Evolutionary conservation across 1,140 invertebrate species (phyloP), one percentile per base, ranked within the genome.

Genomic region (Eueides isabella): DNA sequence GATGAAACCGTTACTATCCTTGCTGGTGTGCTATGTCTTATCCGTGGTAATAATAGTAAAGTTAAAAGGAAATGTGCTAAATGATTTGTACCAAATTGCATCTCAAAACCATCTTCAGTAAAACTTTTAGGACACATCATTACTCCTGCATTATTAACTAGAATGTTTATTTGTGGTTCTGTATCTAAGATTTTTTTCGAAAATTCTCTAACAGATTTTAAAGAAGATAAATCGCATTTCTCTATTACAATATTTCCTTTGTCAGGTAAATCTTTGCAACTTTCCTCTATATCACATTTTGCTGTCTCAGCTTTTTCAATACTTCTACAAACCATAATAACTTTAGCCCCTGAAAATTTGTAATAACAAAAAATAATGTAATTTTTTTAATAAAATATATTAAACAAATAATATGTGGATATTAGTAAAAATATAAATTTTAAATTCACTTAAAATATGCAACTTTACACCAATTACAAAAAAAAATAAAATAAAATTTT

Each of bases 41-140:
- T 87, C 23, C 94, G 89, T 14, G 97, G 95, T 33, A 97, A 80
- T 5, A 98, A 92, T 19, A 97, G 93, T 87, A 96, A 95, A 1
- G 97, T 98, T 2, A 98, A 89, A n/a, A 98, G 91, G 85, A 98
- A 98, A 84, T 98, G 97, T 16, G 96, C 96, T 44, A 97, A 93
- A 82, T 97, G 96, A 92, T 97, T 97, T 0, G 96, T 95, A 14
- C 96, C 96, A 88, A 97, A 95, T 88, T 97, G 96, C 61, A 96
- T 95, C 92, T 98, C 98, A 92, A 97, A 97, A 0, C 97, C 97
- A 92, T 98, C 97, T 80, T 95, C 92, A 1, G 97, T 98, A 63
- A 89, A 83, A 23, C 90, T 89, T 69, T 95, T 91, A 0, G 96
- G 97, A 72, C 95, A 96, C 91, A 95, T 94, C 95, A 96, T 97